Conservation (phyloP, 2,888 invertebrate species). For the Agrilus biguttatus region DNA sequence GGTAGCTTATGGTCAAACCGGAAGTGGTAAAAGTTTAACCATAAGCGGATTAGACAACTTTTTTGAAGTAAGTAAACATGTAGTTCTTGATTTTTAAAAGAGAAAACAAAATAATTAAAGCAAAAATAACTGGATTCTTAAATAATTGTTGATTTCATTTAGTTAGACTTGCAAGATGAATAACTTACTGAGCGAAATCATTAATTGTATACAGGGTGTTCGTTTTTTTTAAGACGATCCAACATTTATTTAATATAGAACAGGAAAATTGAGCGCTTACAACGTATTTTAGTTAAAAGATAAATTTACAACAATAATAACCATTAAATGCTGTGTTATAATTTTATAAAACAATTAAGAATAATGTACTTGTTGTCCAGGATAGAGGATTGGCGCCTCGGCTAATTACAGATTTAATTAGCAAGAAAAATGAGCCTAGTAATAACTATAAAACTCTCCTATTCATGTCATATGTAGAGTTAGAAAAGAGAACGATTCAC, state of each 20-base stretch:
- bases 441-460: slow-evolving; percentile 22
- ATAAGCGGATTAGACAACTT: slow-evolving; percentile 20
- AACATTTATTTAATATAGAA: no score
- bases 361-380: slow-evolving; percentile 24
- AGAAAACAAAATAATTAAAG: not conserved
- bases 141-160: not conserved
- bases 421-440: slow-evolving; percentile 16
- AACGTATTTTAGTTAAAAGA: no score
- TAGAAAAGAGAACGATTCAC: slow-evolving; percentile 19
- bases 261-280: no score
- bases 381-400: slow-evolving; percentile 30
- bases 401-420: slow-evolving; percentile 23
- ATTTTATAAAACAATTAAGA: not conserved
- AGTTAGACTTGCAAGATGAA: not conserved
- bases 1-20: slow-evolving; percentile 30
- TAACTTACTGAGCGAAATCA: no score
- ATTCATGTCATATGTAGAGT: slow-evolving; percentile 27
- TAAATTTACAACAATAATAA: no score
- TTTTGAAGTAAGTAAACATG: slow-evolving; percentile 13
- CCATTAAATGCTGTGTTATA: not conserved
- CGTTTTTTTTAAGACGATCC: no score
- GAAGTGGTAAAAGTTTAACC: slow-evolving; percentile 28
- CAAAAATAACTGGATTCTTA: not conserved
- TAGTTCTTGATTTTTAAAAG: not conserved
- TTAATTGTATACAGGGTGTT: no score